These are phyloP conservation scores for Rotaria sp. DNA, from an alignment of 2,888 invertebrate genomes.

Conservation along the genomic window DNA sequence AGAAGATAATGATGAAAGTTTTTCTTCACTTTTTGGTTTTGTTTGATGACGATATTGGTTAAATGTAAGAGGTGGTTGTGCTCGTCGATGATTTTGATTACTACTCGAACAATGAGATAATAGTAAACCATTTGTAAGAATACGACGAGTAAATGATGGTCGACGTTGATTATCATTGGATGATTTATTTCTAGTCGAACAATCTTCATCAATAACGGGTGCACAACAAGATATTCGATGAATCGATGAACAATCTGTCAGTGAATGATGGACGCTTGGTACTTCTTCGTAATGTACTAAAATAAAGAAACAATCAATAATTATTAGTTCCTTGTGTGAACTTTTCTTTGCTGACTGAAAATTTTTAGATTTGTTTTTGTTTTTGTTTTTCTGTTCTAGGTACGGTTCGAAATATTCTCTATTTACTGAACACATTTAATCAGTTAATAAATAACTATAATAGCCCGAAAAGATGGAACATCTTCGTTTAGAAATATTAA, in stretches of 20 bases:
- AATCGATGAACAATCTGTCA: background rate
- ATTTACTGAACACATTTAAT: too few species aligned
- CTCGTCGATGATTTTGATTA: background rate
- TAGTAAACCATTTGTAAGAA: constrained; percentile 20
- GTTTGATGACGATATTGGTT: background rate
- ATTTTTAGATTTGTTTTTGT: too few species aligned
- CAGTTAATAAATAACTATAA: too few species aligned
- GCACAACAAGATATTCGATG: background rate
- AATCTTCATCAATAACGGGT: background rate
- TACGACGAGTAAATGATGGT: constrained; percentile 13
- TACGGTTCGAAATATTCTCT: too few species aligned
- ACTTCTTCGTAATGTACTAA: background rate
- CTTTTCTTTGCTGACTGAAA: too few species aligned
- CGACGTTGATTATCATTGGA: background rate
- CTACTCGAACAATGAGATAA: background rate
- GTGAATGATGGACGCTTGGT: background rate
- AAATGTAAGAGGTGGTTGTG: background rate
- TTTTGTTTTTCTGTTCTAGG: too few species aligned
- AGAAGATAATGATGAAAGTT: background rate
- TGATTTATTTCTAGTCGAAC: background rate
- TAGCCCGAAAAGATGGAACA: too few species aligned
- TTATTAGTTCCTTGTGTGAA: too few species aligned
- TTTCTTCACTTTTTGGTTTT: background rate
- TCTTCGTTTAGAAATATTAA: too few species aligned
- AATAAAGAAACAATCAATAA: background rate